Percentiles rank a stretch among this genome's conserved stretches.
These are phyloP conservation scores for Nicator chloris DNA, from an alignment of 2,113 vertebrate species.

Conservation along the genomic window DNA sequence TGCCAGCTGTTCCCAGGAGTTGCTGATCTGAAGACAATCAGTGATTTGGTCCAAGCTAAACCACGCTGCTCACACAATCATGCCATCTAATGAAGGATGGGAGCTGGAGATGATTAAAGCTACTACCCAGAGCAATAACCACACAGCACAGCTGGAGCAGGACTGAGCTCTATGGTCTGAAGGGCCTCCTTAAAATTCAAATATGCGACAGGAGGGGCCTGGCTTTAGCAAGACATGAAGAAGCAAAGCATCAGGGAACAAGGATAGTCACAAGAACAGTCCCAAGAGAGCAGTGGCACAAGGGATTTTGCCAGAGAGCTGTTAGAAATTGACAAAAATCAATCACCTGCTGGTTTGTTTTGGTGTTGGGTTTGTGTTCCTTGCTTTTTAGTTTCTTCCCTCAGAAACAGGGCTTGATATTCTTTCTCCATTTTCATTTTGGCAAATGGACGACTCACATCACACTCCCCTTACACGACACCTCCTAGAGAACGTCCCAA, in stretches of 20 bases:
- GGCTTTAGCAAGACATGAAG: background rate
- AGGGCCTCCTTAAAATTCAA: background rate
- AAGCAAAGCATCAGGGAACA: background rate
- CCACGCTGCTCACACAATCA: background rate
- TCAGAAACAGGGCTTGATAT: background rate
- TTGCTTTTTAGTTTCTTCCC: background rate
- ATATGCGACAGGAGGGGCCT: accelerated
- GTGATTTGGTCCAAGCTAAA: background rate
- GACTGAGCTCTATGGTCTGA: background rate
- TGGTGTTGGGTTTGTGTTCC: background rate
- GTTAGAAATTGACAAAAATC: background rate
- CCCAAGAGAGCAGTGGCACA: background rate
- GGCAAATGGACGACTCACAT: background rate
- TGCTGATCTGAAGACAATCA: background rate
- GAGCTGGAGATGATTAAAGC: background rate
- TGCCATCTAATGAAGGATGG: background rate
- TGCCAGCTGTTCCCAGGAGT: background rate
- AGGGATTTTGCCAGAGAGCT: background rate
- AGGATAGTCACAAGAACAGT: background rate
- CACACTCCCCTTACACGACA: background rate
- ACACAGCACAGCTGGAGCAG: background rate
- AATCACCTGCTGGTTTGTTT: background rate
- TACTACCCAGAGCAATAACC: background rate
- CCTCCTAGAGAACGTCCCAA: background rate
- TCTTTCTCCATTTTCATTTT: background rate